phyloP scores from a whole-genome alignment of 2,797 vertebrate genomes.

The Darevskia mixta region DNA sequence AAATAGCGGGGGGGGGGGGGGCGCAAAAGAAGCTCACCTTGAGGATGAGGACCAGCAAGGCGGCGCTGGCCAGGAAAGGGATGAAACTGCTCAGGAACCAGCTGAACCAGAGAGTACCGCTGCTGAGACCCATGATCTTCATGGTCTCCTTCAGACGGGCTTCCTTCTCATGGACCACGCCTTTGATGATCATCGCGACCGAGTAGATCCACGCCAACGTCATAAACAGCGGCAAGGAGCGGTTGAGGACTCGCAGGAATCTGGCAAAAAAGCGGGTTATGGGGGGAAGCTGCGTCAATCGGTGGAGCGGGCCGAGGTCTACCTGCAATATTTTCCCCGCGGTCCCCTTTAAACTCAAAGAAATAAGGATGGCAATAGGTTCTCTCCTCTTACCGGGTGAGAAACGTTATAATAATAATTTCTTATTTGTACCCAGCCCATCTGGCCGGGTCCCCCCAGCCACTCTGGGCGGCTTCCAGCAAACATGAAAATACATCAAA shows the following conservation, averaged over 20 bases:
- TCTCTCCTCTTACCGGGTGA: no score
- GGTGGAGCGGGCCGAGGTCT: no score
- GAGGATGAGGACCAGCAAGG: conserved; percentile 86
- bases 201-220: conserved; percentile 94
- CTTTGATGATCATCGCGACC: conserved; percentile 93
- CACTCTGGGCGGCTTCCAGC: no score
- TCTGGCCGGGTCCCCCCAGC: no score
- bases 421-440: no score
- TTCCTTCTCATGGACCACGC: conserved; percentile 92
- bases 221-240: conserved; percentile 92
- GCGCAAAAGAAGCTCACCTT: conserved; percentile 79
- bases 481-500: no score
- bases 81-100: conserved; percentile 92
- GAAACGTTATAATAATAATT: no score
- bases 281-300: no score
- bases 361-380: no score
- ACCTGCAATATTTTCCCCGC: no score
- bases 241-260: conserved; percentile 89
- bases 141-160: conserved; percentile 91
- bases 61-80: conserved; percentile 88
- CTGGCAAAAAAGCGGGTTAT: conserved; percentile 69
- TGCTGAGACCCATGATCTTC: conserved; percentile 91
- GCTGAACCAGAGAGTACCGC: conserved; percentile 88
- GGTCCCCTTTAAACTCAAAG: no score
- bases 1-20: background rate